Conservation (phyloP, 2,888 invertebrate species). For the Cantharis flavilabris region DNA sequence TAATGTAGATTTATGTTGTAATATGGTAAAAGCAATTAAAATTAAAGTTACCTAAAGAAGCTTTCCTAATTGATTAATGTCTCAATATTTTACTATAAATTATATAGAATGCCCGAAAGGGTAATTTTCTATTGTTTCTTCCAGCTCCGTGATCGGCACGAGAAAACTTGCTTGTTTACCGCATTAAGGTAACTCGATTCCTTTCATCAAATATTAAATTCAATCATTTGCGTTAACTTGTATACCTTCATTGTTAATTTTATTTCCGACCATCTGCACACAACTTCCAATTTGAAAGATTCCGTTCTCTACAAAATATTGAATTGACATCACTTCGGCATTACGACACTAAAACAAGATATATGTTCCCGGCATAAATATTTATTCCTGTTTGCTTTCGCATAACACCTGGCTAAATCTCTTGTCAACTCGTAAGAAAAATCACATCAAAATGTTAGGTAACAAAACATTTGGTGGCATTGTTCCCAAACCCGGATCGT, state of each 20-base stretch:
- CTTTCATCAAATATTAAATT: background rate
- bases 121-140: background rate
- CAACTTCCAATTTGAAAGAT: background rate
- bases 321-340: background rate
- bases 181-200: background rate
- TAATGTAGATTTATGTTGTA: background rate
- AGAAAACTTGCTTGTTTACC: background rate
- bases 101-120: background rate
- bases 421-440: background rate
- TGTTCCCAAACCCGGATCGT: background rate
- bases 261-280: background rate
- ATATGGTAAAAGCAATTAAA: background rate
- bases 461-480: background rate
- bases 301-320: background rate
- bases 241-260: background rate
- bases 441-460: background rate
- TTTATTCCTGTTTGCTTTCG: background rate
- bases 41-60: background rate
- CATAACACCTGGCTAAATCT: background rate
- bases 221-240: background rate
- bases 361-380: background rate
- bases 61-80: background rate
- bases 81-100: background rate
- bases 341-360: background rate
- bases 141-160: background rate